Conservation (phyloP, 2,797 vertebrate genomes). For the Gobio occitaniae region DNA sequence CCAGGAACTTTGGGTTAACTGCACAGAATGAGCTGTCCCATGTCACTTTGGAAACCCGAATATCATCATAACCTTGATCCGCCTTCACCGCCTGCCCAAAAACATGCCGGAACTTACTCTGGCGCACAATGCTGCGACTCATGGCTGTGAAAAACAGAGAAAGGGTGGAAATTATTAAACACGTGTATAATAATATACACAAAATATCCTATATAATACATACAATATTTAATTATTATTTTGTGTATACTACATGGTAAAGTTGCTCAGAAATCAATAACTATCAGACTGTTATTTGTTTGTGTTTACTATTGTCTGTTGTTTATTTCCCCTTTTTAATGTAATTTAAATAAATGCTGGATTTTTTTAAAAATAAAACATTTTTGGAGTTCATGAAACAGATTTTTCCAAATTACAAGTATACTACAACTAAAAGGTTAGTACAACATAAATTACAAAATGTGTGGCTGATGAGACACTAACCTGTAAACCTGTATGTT, state of each 20-base stretch:
- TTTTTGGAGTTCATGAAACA: background rate
- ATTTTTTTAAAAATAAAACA: background rate
- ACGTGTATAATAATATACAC: background rate
- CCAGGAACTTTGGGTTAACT: conserved; percentile 97
- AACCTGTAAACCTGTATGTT: background rate
- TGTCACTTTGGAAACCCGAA: conserved; percentile 97
- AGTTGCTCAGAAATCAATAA: background rate
- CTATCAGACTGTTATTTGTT: background rate
- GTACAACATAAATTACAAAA: background rate
- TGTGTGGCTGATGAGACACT: background rate
- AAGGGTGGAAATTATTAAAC: background rate
- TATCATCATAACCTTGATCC: conserved; percentile 96
- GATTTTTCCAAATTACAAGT: background rate
- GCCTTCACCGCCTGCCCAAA: conserved; percentile 95
- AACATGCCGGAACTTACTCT: conserved; percentile 98
- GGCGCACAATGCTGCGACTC: conserved; percentile 98
- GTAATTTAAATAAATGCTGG: background rate
- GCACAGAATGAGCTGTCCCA: conserved; percentile 99
- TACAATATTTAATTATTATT: background rate
- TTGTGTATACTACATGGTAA: background rate
- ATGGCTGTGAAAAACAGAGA: conserved; percentile 78
- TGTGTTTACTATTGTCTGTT: background rate
- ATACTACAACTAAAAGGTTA: background rate
- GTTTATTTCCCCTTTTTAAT: background rate
- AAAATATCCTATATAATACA: background rate